Conservation (phyloP, 2,797 vertebrate species). For the Amblyraja radiata region DNA sequence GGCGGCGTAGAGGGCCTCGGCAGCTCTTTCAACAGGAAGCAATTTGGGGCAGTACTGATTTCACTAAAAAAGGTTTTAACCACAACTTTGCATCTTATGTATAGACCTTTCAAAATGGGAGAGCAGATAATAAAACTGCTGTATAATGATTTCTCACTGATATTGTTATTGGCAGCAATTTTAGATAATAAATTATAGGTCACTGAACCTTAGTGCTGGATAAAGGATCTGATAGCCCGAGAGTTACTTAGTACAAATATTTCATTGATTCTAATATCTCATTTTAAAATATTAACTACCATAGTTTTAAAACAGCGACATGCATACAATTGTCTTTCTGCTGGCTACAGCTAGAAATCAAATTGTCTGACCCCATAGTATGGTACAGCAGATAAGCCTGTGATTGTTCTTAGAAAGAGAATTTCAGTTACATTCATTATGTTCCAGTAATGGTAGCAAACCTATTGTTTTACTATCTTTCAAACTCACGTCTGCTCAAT, state of each 20-base stretch:
- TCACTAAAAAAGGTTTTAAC: not conserved
- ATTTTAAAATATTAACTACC: not conserved
- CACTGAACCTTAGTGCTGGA: not conserved
- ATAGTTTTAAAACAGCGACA: not conserved
- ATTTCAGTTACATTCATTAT: not conserved
- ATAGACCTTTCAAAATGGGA: not conserved
- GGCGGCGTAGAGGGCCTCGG: no score
- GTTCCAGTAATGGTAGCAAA: not conserved
- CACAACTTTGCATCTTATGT: no score
- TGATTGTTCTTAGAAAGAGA: not conserved
- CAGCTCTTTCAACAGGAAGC: not conserved
- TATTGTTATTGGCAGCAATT: not conserved
- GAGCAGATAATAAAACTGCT: not conserved
- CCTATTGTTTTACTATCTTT: not conserved
- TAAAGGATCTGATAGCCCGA: not conserved
- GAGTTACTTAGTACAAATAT: not conserved
- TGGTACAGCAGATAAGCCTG: not conserved
- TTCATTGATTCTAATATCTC: no score
- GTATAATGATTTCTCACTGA: not conserved
- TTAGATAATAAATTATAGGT: not conserved
- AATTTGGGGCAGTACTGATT: not conserved
- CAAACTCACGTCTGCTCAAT: not conserved
- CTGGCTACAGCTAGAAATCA: not conserved
- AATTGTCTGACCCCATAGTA: not conserved
- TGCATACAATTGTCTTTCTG: not conserved